Conservation (phyloP, 2,113 vertebrate species). For the Cinclus mexicanus region DNA sequence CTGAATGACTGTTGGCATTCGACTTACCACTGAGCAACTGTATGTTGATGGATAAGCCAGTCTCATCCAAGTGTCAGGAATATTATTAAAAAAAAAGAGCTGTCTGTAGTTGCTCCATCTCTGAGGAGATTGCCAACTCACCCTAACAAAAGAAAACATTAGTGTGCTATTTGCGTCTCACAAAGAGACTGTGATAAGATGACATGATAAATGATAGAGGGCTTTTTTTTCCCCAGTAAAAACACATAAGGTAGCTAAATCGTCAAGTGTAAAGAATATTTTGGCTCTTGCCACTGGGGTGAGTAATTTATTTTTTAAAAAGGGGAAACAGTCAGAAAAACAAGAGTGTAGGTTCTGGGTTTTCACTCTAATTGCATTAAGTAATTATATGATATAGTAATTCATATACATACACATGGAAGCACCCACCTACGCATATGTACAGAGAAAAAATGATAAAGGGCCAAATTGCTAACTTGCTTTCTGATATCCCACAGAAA, state of each 20-base stretch:
- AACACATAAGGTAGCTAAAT: slow-evolving; percentile 79
- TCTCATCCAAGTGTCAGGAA: slow-evolving; percentile 89
- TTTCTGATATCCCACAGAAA: slow-evolving; percentile 43
- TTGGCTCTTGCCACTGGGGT: slow-evolving; percentile 42
- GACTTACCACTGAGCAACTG: slow-evolving; percentile 81
- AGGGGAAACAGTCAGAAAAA: slow-evolving; percentile 50
- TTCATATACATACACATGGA: not conserved
- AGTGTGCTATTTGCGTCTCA: slow-evolving; percentile 88
- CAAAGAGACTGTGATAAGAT: slow-evolving; percentile 91
- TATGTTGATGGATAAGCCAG: slow-evolving; percentile 89
- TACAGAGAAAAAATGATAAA: slow-evolving; percentile 38
- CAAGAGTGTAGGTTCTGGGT: not conserved
- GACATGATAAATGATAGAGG: slow-evolving; percentile 89
- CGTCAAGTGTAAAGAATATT: slow-evolving; percentile 71
- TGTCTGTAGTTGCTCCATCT: slow-evolving; percentile 92
- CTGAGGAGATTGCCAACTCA: slow-evolving; percentile 92
- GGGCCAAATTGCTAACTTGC: slow-evolving; percentile 59
- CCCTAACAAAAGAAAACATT: slow-evolving; percentile 96
- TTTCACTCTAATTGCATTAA: slow-evolving; percentile 48
- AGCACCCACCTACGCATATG: slow-evolving; percentile 35
- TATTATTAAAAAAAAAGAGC: slow-evolving; percentile 92
- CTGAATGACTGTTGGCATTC: slow-evolving; percentile 71
- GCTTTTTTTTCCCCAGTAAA: slow-evolving; percentile 67
- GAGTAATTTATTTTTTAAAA: slow-evolving; percentile 70
- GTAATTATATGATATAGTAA: slow-evolving; percentile 47